A percentile compares a stretch with the other conserved stretches of the same genome.
phyloP scores from a whole-genome alignment of 2,797 vertebrate genomes.

The Trachurus trachurus region DNA sequence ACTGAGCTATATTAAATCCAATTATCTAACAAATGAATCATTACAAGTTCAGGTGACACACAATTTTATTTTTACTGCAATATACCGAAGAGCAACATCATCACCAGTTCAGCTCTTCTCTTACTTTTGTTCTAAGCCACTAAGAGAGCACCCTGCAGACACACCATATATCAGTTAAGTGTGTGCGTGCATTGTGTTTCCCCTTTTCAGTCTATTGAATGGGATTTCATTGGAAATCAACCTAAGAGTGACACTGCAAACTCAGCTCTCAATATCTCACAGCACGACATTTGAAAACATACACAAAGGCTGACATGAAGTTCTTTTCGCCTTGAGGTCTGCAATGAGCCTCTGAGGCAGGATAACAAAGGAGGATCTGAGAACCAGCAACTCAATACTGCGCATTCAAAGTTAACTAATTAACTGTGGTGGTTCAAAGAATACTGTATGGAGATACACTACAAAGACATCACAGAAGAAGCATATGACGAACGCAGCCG shows the following conservation, averaged over 20 bases:
- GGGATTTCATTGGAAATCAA: constrained; percentile 38
- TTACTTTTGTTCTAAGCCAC: constrained; percentile 10
- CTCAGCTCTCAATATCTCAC: constrained; percentile 25
- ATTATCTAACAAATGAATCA: constrained; percentile 29
- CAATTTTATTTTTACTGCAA: neutral
- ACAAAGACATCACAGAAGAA: constrained; percentile 4
- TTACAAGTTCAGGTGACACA: constrained; percentile 7
- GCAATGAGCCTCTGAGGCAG: constrained; percentile 6
- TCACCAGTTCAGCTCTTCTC: constrained; percentile 20
- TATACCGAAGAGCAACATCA: constrained; percentile 20
- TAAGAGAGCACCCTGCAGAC: constrained; percentile 47
- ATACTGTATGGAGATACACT: constrained; percentile 3
- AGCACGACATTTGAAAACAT: constrained; percentile 21
- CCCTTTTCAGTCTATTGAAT: constrained; percentile 31
- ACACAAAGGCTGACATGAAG: constrained; percentile 16
- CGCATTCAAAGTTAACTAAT: constrained; percentile 31
- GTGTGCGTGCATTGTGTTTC: constrained; percentile 24
- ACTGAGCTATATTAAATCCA: neutral
- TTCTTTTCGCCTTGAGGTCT: constrained; percentile 4
- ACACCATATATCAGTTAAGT: constrained; percentile 32
- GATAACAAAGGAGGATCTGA: constrained; percentile 21
- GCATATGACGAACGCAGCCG: constrained; percentile 10
- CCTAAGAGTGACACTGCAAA: constrained; percentile 12
- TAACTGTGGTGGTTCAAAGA: constrained; percentile 19
- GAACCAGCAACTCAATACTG: constrained; percentile 12